A percentile compares a stretch with the other conserved stretches of the same genome.
These are phyloP conservation scores for Ia io DNA, from an alignment of 2,113 vertebrate genomes.

Conservation along the genomic window DNA sequence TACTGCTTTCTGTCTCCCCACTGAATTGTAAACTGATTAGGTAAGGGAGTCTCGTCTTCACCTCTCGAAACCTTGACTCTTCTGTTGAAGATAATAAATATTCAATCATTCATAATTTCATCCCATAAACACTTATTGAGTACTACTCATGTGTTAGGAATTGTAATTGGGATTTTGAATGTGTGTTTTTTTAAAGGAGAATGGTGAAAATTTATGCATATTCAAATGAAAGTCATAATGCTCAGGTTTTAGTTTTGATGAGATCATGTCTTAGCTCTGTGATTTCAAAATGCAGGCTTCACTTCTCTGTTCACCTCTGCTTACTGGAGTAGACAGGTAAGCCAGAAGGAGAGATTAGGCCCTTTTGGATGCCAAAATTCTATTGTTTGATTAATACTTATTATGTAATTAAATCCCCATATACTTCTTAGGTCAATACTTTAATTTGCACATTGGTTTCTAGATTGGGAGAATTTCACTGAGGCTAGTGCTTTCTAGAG, in stretches of 20 bases:
- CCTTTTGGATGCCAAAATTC: neutral
- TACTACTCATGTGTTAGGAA: neutral
- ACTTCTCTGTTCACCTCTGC: neutral
- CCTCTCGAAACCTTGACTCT: neutral
- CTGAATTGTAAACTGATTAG: neutral
- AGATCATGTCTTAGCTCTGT: neutral
- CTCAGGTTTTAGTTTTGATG: neutral
- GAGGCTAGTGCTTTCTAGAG: neutral
- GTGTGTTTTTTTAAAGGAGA: neutral
- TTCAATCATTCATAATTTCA: neutral
- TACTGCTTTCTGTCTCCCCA: neutral
- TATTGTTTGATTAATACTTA: neutral
- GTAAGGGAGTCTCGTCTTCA: neutral
- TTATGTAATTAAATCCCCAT: neutral
- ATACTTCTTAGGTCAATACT: neutral
- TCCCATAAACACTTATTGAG: slow-evolving; percentile 1
- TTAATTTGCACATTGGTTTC: neutral
- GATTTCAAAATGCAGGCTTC: neutral
- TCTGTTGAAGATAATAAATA: neutral
- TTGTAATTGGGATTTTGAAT: neutral
- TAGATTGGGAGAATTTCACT: neutral
- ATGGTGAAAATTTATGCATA: neutral
- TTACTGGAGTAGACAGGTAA: neutral
- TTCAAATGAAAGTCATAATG: neutral
- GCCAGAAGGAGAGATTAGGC: neutral